Conservation (phyloP, 2,797 vertebrate genomes). For the Todus mexicanus region DNA sequence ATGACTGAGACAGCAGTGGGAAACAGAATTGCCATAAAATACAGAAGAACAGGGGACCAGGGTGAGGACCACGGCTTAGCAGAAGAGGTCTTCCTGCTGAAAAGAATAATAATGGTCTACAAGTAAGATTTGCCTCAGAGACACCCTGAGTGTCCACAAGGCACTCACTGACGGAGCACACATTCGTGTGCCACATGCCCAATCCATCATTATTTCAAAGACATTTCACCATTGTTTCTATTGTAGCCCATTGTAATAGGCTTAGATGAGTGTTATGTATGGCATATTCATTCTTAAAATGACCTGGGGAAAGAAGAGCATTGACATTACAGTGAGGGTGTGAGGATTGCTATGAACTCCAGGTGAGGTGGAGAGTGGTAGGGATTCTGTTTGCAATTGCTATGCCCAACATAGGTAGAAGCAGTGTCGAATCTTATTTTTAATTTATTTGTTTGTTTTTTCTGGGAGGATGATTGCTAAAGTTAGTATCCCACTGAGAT, state of each 20-base stretch:
- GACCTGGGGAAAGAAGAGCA: background rate
- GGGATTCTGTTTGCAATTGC: background rate
- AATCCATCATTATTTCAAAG: slow-evolving; percentile 50
- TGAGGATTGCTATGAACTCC: background rate
- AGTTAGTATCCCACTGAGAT: background rate
- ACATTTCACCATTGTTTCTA: slow-evolving; percentile 40
- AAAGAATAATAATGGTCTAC: background rate
- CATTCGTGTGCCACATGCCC: slow-evolving; percentile 26
- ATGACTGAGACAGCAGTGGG: background rate
- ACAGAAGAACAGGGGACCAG: background rate
- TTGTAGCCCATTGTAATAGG: slow-evolving; percentile 9
- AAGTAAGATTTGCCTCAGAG: background rate
- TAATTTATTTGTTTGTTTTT: background rate
- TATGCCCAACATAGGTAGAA: background rate
- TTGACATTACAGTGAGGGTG: background rate
- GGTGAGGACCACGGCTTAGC: background rate
- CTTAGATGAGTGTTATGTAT: background rate
- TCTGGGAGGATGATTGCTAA: background rate
- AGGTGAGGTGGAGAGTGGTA: background rate
- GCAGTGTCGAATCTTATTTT: background rate
- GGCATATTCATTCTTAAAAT: background rate
- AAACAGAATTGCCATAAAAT: background rate
- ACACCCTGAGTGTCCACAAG: background rate
- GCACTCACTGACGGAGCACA: background rate
- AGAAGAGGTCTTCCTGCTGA: background rate